phyloP scores from a whole-genome alignment of 2,888 invertebrate genomes.

The Eumacrocentrus americanus region DNA sequence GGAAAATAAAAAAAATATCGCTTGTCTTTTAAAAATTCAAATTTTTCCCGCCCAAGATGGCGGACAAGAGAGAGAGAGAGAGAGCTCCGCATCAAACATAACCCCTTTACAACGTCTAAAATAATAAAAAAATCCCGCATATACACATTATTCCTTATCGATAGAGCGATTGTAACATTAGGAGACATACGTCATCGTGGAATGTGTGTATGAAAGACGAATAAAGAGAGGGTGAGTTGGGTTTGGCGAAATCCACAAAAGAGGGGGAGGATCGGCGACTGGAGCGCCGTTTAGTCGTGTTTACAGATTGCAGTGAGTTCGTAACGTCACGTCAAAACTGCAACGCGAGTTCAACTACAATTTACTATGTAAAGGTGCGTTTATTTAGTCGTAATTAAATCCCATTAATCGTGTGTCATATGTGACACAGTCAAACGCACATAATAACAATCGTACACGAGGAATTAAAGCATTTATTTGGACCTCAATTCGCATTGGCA shows the following conservation, averaged over 20 bases:
- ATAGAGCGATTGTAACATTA: too few relatives aligned
- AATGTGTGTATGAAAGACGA: too few relatives aligned
- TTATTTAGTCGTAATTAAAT: neutral
- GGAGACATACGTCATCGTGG: too few relatives aligned
- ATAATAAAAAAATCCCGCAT: too few relatives aligned
- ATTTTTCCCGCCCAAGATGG: too few relatives aligned
- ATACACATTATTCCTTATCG: too few relatives aligned
- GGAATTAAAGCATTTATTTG: slow-evolving; percentile 22
- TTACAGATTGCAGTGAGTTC: slow-evolving; percentile 59
- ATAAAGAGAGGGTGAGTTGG: slow-evolving; percentile 11
- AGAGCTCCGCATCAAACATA: too few relatives aligned
- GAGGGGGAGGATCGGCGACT: slow-evolving; percentile 7
- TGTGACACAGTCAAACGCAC: slow-evolving; percentile 18
- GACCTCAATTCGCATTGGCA: slow-evolving; percentile 45
- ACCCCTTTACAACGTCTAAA: too few relatives aligned
- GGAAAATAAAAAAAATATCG: too few relatives aligned
- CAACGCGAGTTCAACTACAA: slow-evolving; percentile 54
- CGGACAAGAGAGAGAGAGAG: too few relatives aligned
- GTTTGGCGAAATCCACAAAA: neutral
- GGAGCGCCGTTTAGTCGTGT: slow-evolving; percentile 46
- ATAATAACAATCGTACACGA: neutral
- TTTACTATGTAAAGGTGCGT: slow-evolving; percentile 60
- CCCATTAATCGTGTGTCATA: slow-evolving; percentile 7
- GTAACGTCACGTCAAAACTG: slow-evolving; percentile 60
- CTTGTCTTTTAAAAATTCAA: too few relatives aligned